Evolutionary conservation across 2,113 vertebrate species (phyloP).

Genomic region (Tyrannus savana): DNA sequence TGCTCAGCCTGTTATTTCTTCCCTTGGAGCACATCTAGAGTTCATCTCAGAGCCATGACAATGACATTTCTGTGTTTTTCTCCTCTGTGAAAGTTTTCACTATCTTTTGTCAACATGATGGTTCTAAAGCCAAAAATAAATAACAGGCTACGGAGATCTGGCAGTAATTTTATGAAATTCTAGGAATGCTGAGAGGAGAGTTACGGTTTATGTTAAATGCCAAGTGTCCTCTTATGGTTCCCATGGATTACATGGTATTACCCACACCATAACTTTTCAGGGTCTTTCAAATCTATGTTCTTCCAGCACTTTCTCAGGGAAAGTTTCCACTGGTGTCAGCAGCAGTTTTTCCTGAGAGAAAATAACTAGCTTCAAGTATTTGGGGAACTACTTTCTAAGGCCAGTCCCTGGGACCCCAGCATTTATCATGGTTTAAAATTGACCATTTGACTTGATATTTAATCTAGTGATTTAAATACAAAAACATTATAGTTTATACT

Average conservation of each 20-base stretch:
- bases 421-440: not conserved
- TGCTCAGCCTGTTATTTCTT: not conserved
- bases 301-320: not conserved
- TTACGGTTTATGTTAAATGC: not conserved
- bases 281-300: not conserved
- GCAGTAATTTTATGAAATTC: conserved; percentile 9
- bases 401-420: not conserved
- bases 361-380: not conserved
- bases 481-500: not conserved
- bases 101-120: not conserved
- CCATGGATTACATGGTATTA: not conserved
- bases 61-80: not conserved
- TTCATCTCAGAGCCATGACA: not conserved
- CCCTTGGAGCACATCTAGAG: not conserved
- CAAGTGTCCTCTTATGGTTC: not conserved
- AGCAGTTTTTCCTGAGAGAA: not conserved
- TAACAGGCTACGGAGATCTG: not conserved
- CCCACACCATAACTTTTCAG: not conserved
- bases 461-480: not conserved
- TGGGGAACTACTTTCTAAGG: not conserved
- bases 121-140: not conserved
- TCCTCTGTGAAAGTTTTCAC: not conserved
- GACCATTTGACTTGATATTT: not conserved
- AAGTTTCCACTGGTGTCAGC: not conserved
- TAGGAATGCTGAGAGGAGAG: not conserved